A percentile compares a stretch with the other conserved stretches of the same genome.
phyloP scores from a whole-genome alignment of 2,113 vertebrate species.

The pig (Sus scrofa) region DNA sequence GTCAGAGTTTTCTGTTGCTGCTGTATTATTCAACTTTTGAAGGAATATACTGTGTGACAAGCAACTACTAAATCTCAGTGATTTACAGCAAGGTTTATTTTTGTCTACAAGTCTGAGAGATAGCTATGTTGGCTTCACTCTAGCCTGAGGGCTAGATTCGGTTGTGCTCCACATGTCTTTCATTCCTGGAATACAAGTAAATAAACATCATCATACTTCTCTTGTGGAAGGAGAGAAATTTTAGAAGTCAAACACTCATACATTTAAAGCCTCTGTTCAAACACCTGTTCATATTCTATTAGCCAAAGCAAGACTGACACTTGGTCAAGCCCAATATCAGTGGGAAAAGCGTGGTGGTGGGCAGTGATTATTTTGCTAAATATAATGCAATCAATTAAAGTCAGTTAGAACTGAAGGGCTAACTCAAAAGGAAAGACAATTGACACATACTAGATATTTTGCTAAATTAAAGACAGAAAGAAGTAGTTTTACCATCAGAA shows the following conservation, averaged over 20 bases:
- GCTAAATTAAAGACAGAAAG: background rate
- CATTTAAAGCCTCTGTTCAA: background rate
- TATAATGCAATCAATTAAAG: background rate
- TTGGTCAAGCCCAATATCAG: background rate
- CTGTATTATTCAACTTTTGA: background rate
- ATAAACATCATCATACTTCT: background rate
- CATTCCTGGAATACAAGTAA: background rate
- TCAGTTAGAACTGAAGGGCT: background rate
- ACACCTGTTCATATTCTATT: background rate
- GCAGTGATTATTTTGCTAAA: background rate
- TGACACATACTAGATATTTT: background rate
- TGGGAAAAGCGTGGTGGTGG: accelerated
- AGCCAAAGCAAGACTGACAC: background rate
- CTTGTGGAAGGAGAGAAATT: background rate
- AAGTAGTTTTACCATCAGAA: background rate
- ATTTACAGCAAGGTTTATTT: background rate
- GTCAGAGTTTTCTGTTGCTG: background rate
- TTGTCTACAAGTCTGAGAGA: background rate
- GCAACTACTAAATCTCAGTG: background rate
- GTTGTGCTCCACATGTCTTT: background rate
- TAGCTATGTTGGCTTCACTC: background rate
- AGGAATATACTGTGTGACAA: background rate
- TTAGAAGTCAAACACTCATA: background rate
- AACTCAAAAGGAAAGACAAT: background rate
- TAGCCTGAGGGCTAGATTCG: background rate